phyloP scores from a whole-genome alignment of 2,888 invertebrate species.

The Lycia hirtaria region DNA sequence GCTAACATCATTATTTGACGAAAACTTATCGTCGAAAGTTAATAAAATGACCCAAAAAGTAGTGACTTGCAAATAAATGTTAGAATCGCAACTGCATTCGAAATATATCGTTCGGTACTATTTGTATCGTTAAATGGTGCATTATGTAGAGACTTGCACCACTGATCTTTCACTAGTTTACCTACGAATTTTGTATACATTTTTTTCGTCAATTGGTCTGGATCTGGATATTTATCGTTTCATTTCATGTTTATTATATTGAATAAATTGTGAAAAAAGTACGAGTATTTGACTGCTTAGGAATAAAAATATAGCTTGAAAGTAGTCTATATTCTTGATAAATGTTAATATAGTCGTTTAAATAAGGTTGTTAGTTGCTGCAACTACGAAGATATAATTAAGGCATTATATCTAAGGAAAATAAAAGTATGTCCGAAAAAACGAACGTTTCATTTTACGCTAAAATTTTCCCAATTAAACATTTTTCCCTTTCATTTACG shows the following conservation, averaged over 20 bases:
- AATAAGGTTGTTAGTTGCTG: slow-evolving; percentile 7
- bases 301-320: not conserved
- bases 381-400: slow-evolving; percentile 7
- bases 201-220: too few relatives aligned
- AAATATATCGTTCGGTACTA: too few relatives aligned
- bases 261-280: not conserved
- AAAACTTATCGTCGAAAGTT: too few relatives aligned
- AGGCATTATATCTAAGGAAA: not conserved
- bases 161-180: not conserved
- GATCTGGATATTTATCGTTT: not conserved
- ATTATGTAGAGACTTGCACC: too few relatives aligned
- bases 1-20: too few relatives aligned
- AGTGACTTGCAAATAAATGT: too few relatives aligned
- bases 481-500: too few relatives aligned
- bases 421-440: not conserved
- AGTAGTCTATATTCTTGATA: not conserved
- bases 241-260: not conserved
- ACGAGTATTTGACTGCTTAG: not conserved
- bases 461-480: not conserved
- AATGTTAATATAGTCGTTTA: not conserved
- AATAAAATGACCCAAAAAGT: too few relatives aligned
- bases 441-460: not conserved
- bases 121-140: too few relatives aligned
- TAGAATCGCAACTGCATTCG: too few relatives aligned
- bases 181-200: not conserved